A percentile compares a stretch with the other conserved stretches of the same genome.
phyloP scores from a whole-genome alignment of 2,113 vertebrate genomes.

The Mus musculus region GRCm39 chr16:52865501-52866000 shows the following conservation, averaged over 20 bases:
- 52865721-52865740: neutral
- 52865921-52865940: neutral
- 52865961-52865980: constrained; percentile 72
- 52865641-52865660: neutral
- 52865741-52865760: neutral
- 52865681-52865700: neutral
- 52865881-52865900: neutral
- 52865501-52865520: too few relatives aligned
- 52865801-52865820: neutral
- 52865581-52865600: too few relatives aligned
- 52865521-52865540: too few relatives aligned
- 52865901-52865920: neutral
- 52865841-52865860: neutral
- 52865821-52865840: neutral
- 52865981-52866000: constrained; percentile 76
- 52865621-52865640: too few relatives aligned
- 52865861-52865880: neutral
- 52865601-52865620: too few relatives aligned
- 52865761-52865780: neutral
- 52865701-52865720: neutral
- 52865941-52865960: neutral
- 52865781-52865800: neutral
- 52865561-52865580: too few relatives aligned
- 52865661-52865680: neutral
- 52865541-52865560: too few relatives aligned